These are phyloP conservation scores for Peromyscus leucopus DNA, from an alignment of 2,113 vertebrate genomes.

Conservation along the genomic window DNA sequence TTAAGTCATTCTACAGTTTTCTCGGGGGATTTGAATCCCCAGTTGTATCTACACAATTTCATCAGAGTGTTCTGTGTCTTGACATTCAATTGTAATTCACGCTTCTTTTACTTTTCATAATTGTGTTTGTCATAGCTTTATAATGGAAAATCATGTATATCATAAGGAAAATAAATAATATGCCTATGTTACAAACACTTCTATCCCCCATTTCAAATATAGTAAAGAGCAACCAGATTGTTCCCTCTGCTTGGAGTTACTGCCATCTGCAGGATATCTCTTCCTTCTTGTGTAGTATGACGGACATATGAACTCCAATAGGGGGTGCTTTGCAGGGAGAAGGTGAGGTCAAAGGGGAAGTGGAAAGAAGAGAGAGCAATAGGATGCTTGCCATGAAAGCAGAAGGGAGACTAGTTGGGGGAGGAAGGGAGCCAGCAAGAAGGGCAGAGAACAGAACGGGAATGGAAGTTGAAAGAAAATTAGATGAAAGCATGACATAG, in stretches of 20 bases:
- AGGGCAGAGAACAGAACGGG: background rate
- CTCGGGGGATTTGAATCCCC: background rate
- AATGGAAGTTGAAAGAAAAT: background rate
- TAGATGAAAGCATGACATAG: background rate
- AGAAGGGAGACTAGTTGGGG: background rate
- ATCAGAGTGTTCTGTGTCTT: background rate
- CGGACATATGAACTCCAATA: background rate
- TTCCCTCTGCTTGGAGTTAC: background rate
- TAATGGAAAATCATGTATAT: background rate
- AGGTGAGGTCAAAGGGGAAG: background rate
- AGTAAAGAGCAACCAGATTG: background rate
- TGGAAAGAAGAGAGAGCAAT: background rate
- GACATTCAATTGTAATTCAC: background rate
- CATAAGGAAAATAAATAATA: constrained; percentile 22
- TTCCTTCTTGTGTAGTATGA: background rate
- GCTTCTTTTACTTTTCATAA: background rate
- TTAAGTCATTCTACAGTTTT: background rate
- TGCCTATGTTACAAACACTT: background rate
- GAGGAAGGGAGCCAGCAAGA: background rate
- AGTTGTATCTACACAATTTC: background rate
- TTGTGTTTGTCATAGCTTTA: background rate
- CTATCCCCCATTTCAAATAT: background rate
- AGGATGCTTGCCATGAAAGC: background rate
- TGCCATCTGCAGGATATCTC: background rate
- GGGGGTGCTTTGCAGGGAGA: background rate